phyloP scores from a whole-genome alignment of 2,797 vertebrate species.

The Heliangelus exortis region DNA sequence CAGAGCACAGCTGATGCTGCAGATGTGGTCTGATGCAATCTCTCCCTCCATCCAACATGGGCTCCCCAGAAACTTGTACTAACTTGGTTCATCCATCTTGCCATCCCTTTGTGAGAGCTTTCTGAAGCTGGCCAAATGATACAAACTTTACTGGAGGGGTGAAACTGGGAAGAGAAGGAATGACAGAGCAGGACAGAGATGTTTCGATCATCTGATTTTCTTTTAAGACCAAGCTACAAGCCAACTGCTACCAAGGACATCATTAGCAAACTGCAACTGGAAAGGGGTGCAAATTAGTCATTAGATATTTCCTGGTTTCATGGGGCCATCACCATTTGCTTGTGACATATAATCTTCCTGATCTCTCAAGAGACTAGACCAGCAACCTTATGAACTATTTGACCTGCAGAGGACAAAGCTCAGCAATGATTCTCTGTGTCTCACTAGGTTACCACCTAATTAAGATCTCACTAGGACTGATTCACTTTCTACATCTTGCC shows the following conservation, averaged over 20 bases:
- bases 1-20: not conserved
- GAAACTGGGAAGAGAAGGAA: not conserved
- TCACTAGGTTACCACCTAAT: not conserved
- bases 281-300: not conserved
- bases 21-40: no score
- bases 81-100: not conserved
- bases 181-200: not conserved
- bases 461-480: not conserved
- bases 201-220: not conserved
- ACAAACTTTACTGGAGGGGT: not conserved
- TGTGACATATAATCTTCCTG: fast-evolving
- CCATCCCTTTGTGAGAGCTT: not conserved
- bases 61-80: not conserved
- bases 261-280: not conserved
- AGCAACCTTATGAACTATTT: not conserved
- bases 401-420: not conserved
- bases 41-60: not conserved
- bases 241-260: not conserved
- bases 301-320: not conserved
- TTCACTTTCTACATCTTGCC: not conserved
- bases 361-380: not conserved
- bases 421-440: not conserved
- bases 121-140: not conserved
- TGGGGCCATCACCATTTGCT: not conserved
- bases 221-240: not conserved